Evolutionary conservation across 1,140 invertebrate genomes (phyloP), one percentile per base, ranked within the genome.

Genomic region (Magallana ariakensis): DNA sequence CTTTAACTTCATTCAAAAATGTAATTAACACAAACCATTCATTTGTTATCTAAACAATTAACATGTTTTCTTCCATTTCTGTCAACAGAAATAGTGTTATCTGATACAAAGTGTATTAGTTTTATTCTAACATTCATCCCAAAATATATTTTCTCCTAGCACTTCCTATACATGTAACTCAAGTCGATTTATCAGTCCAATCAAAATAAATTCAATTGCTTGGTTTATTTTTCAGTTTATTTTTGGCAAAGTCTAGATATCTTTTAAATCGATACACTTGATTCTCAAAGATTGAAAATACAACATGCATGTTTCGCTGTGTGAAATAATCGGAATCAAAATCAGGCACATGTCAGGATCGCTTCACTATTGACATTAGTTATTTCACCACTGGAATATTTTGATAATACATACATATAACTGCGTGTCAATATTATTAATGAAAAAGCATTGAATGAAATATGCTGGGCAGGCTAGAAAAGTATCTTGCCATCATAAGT

Each of bases 171-270:
- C 66, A 70, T 70, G 66, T 70, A 70, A 70, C 11, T 70, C n/a
- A 70, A 70, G 16, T 19, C 19, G 62, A 22, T 26, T 70, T 26
- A 70, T 70, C 66, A 70, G 6, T 70, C 22, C 22, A 70, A 70
- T 70, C 66, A 70, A 70, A 70, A 33, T 70, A 70, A 70, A 70
- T 70, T 70, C 66, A 26, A 33, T 62, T 62, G 58, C 58, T 62
- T 62, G 6, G 58, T 62, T 62, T 62, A 62, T 62, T 70, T 70
- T 70, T 26, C 13, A 70, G 66, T 70, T 70, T 70, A 70, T 70
- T 70, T 70, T 70, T 11, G 33, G 19, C 22, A 26, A 70, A 70
- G 22, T 62, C 58, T n/a, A 19, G 58, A 62, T 62, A 62, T 62
- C 58, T 62, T 62, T 62, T 62, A 62, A 62, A 62, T 62, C 58